A percentile compares a stretch with the other conserved stretches of the same genome.
phyloP scores from a whole-genome alignment of 1,140 invertebrate species.

The Papilio machaon region DNA sequence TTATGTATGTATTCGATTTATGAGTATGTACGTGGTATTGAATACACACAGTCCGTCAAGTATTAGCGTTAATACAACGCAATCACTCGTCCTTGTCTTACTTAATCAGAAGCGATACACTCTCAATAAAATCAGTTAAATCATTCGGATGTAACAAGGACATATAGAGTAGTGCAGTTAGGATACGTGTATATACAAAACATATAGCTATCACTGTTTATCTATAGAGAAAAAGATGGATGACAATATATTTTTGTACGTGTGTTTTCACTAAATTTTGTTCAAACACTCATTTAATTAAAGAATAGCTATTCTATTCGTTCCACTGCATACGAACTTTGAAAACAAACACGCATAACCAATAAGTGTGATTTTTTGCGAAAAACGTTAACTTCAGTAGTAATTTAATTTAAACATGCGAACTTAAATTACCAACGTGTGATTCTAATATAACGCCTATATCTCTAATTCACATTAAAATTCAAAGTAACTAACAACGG shows the following conservation, averaged over 20 bases:
- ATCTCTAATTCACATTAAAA: neutral
- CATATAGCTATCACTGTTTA: neutral
- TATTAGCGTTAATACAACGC: neutral
- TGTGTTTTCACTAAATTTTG: neutral
- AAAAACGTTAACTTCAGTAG: too few species aligned
- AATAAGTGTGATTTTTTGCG: too few species aligned
- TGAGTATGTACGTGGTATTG: neutral
- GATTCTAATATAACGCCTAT: neutral
- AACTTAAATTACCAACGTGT: too few species aligned
- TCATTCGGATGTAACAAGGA: constrained; percentile 12
- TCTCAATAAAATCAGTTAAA: constrained; percentile 10
- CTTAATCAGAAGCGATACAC: constrained; percentile 20
- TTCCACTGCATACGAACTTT: too few species aligned
- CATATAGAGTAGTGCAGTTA: neutral
- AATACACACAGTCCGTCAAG: neutral
- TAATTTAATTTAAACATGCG: too few species aligned
- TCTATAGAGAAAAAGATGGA: neutral
- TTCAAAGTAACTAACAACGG: neutral
- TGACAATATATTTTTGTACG: neutral
- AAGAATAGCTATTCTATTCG: too few species aligned
- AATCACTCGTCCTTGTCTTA: constrained; percentile 23
- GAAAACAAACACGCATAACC: too few species aligned
- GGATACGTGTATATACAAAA: neutral
- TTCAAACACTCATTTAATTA: too few species aligned
- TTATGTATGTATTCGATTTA: too few species aligned